Percentiles rank a stretch among this genome's conserved stretches.
phyloP scores from a whole-genome alignment of 2,113 vertebrate genomes.

The Macheiramphus alcinus region DNA sequence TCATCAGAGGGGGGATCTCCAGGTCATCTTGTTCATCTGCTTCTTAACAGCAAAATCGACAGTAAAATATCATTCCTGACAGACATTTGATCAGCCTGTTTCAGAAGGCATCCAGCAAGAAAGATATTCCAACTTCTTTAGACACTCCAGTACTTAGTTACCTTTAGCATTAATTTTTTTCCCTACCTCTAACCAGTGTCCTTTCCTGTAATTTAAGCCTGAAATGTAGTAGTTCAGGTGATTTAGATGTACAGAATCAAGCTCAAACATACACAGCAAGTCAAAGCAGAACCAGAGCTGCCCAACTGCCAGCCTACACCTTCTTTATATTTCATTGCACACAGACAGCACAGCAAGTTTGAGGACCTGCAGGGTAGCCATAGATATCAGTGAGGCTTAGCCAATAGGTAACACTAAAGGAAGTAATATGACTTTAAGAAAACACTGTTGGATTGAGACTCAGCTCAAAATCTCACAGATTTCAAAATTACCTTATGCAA shows the following conservation, averaged over 20 bases:
- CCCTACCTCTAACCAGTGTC: neutral
- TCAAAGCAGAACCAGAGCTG: neutral
- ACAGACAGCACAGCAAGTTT: neutral
- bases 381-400: neutral
- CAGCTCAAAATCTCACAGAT: neutral
- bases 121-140: neutral
- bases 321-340: neutral
- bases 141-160: neutral
- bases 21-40: neutral
- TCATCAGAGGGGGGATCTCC: neutral
- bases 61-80: neutral
- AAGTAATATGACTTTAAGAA: neutral
- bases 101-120: neutral
- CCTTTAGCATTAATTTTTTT: neutral
- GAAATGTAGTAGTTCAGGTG: neutral
- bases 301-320: neutral
- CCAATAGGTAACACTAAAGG: neutral
- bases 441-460: neutral
- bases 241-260: neutral
- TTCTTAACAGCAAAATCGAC: neutral
- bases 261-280: neutral
- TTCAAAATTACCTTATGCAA: neutral
- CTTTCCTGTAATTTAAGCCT: neutral
- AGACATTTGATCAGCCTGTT: neutral
- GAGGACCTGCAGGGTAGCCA: neutral